Evolutionary conservation across 2,113 vertebrate species (phyloP).

Genomic region (Eonycteris spelaea): DNA sequence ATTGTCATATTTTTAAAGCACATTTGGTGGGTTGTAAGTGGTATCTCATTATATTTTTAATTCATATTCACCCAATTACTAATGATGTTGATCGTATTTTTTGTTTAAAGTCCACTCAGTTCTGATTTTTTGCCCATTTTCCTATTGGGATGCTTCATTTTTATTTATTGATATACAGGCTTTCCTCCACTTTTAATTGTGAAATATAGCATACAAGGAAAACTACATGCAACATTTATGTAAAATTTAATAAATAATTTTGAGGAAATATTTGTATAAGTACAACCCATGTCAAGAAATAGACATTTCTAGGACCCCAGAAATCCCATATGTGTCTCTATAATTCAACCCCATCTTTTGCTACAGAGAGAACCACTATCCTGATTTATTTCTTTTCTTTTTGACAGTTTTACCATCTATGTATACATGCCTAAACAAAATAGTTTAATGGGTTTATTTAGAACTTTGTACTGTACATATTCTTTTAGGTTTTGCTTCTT

Average conservation of each 20-base stretch:
- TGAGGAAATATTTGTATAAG: neutral
- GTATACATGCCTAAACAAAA: neutral
- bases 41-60: neutral
- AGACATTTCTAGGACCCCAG: neutral
- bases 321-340: neutral
- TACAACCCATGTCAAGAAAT: neutral
- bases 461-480: neutral
- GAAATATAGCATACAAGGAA: neutral
- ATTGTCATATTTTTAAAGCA: neutral
- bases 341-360: neutral
- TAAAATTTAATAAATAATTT: neutral
- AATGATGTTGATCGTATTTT: neutral
- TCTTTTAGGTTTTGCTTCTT: neutral
- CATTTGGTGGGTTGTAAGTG: neutral
- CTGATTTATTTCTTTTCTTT: neutral
- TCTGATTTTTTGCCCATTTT: slow-evolving; percentile 9
- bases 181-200: slow-evolving; percentile 1
- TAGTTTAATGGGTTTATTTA: neutral
- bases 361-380: neutral
- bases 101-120: neutral
- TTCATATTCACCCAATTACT: neutral
- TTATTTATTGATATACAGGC: neutral
- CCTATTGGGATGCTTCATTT: neutral
- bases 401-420: neutral
- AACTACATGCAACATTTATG: neutral